These are phyloP conservation scores for Hyperopisus bebe DNA, from an alignment of 2,113 vertebrate species.

Conservation along the genomic window DNA sequence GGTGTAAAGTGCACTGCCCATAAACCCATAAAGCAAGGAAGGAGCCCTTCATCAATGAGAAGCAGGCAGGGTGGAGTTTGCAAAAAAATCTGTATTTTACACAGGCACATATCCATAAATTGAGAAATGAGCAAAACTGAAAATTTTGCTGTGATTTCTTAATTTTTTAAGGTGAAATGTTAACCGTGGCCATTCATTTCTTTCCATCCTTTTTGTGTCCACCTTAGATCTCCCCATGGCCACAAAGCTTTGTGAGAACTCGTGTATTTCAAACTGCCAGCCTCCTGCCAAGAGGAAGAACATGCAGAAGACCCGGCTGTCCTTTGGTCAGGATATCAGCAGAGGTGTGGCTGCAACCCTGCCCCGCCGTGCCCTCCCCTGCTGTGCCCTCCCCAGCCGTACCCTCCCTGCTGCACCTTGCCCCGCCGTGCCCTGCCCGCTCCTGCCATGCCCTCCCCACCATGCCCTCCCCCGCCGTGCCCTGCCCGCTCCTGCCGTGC, in stretches of 20 bases:
- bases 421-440: too few species aligned
- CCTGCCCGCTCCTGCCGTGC: too few species aligned
- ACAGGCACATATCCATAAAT: background rate
- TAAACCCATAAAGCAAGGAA: background rate
- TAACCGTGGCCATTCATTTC: background rate
- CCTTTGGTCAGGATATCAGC: conserved; percentile 19
- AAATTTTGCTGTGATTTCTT: background rate
- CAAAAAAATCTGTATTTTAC: too few species aligned
- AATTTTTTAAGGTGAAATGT: background rate
- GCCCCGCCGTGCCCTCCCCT: fast-evolving
- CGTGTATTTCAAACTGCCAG: conserved; percentile 49
- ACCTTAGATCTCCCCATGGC: conserved; percentile 21
- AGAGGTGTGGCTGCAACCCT: conserved; percentile 43
- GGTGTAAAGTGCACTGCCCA: background rate
- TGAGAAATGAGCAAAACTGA: background rate
- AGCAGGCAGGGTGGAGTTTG: background rate
- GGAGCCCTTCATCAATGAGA: too few species aligned
- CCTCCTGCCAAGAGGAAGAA: conserved; percentile 63
- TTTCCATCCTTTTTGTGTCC: background rate
- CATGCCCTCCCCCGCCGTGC: too few species aligned
- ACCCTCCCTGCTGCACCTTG: too few species aligned
- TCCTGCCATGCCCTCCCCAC: too few species aligned
- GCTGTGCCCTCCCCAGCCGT: too few species aligned
- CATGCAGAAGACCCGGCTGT: conserved; percentile 39
- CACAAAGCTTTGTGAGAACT: conserved; percentile 31